phyloP scores from a whole-genome alignment of 2,113 vertebrate species.

The Phocoena phocoena region DNA sequence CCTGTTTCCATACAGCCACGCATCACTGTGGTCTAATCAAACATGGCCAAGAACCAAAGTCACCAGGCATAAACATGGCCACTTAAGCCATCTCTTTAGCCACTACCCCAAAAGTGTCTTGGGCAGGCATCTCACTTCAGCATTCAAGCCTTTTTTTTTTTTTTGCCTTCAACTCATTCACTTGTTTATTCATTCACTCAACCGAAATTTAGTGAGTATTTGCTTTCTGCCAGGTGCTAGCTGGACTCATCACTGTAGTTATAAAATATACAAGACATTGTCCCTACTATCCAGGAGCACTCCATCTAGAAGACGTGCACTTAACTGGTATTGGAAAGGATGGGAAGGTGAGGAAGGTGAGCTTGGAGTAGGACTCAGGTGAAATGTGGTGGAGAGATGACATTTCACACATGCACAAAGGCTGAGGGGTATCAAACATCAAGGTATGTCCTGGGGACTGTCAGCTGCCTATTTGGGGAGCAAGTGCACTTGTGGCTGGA shows the following conservation, averaged over 20 bases:
- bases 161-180: background rate
- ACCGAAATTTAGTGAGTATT: background rate
- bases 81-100: background rate
- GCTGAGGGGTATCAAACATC: background rate
- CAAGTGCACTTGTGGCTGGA: accelerated
- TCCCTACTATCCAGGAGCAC: no score
- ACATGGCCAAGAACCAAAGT: background rate
- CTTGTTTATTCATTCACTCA: background rate
- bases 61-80: background rate
- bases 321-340: background rate
- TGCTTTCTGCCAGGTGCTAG: constrained; percentile 47
- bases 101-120: background rate
- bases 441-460: background rate
- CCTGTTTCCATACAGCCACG: background rate
- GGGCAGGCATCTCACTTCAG: background rate
- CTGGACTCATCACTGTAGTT: background rate
- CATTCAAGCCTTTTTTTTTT: background rate
- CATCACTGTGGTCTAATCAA: background rate
- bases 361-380: background rate
- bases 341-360: background rate
- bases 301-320: background rate
- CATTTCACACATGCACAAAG: background rate
- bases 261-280: background rate
- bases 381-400: background rate
- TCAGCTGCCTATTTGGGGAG: background rate